Evolutionary conservation across 2,888 invertebrate genomes (phyloP).

Genomic region (Polymixis lichenea): DNA sequence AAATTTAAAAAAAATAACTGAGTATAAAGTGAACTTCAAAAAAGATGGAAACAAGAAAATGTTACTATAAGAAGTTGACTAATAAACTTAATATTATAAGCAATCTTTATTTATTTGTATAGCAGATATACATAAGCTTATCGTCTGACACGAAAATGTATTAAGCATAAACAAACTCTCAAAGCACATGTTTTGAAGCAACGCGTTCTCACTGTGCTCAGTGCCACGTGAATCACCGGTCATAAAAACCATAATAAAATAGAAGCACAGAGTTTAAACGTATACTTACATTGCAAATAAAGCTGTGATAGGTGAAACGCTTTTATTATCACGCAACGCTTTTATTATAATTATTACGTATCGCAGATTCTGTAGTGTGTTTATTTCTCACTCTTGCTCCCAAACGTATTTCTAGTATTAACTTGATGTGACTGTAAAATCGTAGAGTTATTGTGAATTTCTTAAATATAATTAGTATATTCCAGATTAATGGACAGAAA

Average conservation of each 20-base stretch:
- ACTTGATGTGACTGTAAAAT: neutral
- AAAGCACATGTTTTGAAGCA: conserved; percentile 10
- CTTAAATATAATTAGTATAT: neutral
- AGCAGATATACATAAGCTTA: neutral
- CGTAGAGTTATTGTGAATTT: neutral
- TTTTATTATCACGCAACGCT: conserved; percentile 22
- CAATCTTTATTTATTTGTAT: no score
- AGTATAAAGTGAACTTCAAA: no score
- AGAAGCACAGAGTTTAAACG: conserved; percentile 26
- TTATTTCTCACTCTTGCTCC: neutral
- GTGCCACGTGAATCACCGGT: conserved; percentile 1
- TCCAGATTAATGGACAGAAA: neutral
- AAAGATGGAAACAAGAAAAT: no score
- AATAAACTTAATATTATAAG: no score
- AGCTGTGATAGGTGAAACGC: conserved; percentile 13
- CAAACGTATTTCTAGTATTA: neutral
- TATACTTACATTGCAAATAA: conserved; percentile 18
- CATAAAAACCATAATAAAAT: conserved; percentile 25
- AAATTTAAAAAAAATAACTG: no score
- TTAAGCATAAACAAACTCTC: conserved; percentile 7
- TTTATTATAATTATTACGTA: conserved; percentile 28
- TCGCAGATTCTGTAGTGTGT: neutral
- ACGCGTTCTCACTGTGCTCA: neutral
- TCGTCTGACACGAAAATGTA: neutral
- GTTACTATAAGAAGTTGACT: no score